Percentiles rank a stretch among this genome's conserved stretches.
phyloP scores from a whole-genome alignment of 92 coral and sea anemone genomes.

The Paramuricea clavata region DNA sequence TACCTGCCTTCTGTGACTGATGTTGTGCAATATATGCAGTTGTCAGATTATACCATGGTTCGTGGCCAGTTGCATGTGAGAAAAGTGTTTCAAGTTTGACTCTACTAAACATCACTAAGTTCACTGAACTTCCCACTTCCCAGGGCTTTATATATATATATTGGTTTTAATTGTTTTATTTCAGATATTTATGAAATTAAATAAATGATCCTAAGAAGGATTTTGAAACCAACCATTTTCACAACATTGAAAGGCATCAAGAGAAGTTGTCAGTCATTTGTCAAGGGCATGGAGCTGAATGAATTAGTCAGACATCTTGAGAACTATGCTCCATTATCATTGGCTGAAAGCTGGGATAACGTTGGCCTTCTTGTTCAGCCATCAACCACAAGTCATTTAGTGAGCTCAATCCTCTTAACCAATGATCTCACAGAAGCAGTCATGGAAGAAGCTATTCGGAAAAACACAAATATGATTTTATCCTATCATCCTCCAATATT shows the following conservation, averaged over 20 bases:
- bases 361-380: constrained; percentile 98
- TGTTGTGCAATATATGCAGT: too few relatives aligned
- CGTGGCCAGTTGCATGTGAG: too few relatives aligned
- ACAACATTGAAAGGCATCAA: not conserved
- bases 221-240: too few relatives aligned
- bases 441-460: constrained; percentile 86
- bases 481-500: constrained; percentile 98
- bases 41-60: too few relatives aligned
- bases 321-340: constrained; percentile 82
- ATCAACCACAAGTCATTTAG: constrained; percentile 71
- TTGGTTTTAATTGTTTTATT: not conserved
- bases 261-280: not conserved
- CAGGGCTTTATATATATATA: too few relatives aligned
- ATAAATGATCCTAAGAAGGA: not conserved
- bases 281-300: constrained; percentile 75
- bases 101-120: too few relatives aligned
- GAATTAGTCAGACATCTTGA: constrained; percentile 80
- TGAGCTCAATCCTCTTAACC: constrained; percentile 83
- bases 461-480: constrained; percentile 76
- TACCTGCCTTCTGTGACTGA: too few relatives aligned
- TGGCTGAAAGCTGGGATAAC: constrained; percentile 97
- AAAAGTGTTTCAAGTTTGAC: too few relatives aligned
- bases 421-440: constrained; percentile 93
- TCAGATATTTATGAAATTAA: not conserved
- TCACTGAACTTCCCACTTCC: too few relatives aligned